A percentile compares a stretch with the other conserved stretches of the same genome.
phyloP scores from a whole-genome alignment of 2,113 vertebrate genomes.

The Phoxinus phoxinus region DNA sequence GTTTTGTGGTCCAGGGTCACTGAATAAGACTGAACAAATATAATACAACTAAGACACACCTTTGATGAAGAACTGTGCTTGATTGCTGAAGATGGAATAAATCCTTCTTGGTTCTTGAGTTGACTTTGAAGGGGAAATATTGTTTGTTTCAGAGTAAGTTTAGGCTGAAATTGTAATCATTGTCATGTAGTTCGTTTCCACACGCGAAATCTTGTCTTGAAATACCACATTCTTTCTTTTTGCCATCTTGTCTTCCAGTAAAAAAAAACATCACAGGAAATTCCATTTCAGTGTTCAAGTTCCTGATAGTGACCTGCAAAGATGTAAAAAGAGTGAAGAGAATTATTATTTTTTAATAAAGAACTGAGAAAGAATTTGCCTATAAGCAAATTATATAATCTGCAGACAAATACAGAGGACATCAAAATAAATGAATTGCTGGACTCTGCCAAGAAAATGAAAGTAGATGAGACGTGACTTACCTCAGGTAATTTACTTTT shows the following conservation, averaged over 20 bases:
- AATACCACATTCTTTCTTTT: neutral
- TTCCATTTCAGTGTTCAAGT: neutral
- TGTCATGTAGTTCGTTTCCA: neutral
- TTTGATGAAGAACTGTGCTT: neutral
- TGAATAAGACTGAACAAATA: neutral
- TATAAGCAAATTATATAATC: too few relatives aligned
- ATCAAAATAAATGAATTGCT: neutral
- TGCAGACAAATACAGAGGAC: neutral
- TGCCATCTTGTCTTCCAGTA: too few relatives aligned
- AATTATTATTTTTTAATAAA: neutral
- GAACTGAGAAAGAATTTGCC: too few relatives aligned
- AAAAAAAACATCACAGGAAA: neutral
- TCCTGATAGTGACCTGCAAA: neutral
- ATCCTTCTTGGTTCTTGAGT: neutral
- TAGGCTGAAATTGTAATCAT: neutral
- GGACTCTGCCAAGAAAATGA: neutral
- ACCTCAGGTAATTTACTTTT: neutral
- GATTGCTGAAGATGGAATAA: neutral
- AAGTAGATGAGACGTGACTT: neutral
- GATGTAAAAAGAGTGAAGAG: neutral
- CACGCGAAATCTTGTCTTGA: too few relatives aligned
- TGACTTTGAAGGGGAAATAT: neutral
- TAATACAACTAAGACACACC: neutral
- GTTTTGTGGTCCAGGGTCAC: too few relatives aligned
- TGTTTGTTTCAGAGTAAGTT: neutral